Evolutionary conservation across 2,113 vertebrate genomes (phyloP).

Genomic region (Sakesphorus luctuosus): DNA sequence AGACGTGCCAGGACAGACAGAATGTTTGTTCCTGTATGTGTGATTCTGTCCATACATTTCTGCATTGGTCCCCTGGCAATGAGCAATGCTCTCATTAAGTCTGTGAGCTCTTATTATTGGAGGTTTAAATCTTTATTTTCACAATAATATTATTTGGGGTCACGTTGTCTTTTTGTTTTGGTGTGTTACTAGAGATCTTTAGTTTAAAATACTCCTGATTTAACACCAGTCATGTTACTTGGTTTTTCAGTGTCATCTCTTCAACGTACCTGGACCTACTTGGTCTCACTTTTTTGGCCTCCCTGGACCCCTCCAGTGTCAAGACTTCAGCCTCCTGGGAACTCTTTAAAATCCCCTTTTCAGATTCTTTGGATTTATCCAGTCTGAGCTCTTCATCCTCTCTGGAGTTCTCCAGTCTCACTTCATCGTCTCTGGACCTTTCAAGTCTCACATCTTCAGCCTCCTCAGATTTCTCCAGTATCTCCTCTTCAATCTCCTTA

Average conservation of each 20-base stretch:
- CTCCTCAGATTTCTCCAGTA: slow-evolving; percentile 48
- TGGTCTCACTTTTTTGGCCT: slow-evolving; percentile 52
- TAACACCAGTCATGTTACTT: background rate
- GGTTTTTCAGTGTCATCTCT: slow-evolving; percentile 49
- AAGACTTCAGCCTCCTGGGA: slow-evolving; percentile 59
- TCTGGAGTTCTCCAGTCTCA: slow-evolving; percentile 50
- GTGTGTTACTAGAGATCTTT: background rate
- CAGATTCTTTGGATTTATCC: slow-evolving; percentile 61
- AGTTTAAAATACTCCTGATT: slow-evolving; percentile 5
- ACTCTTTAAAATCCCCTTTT: slow-evolving; percentile 59
- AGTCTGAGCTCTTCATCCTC: slow-evolving; percentile 66
- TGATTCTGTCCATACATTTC: background rate
- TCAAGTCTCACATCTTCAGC: slow-evolving; percentile 53
- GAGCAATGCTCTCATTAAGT: background rate
- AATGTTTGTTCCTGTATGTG: fast-evolving
- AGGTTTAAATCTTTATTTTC: background rate
- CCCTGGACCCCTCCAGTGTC: slow-evolving; percentile 61
- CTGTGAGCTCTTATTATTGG: background rate
- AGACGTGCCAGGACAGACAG: background rate
- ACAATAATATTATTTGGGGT: background rate
- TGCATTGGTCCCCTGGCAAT: background rate
- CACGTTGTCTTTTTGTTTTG: background rate
- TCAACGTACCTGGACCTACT: slow-evolving; percentile 1
- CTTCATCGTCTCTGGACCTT: slow-evolving; percentile 62
- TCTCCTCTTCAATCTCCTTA: slow-evolving; percentile 49